These are phyloP conservation scores for Porites evermanni DNA, from an alignment of 92 coral and sea anemone genomes.

Conservation along the genomic window DNA sequence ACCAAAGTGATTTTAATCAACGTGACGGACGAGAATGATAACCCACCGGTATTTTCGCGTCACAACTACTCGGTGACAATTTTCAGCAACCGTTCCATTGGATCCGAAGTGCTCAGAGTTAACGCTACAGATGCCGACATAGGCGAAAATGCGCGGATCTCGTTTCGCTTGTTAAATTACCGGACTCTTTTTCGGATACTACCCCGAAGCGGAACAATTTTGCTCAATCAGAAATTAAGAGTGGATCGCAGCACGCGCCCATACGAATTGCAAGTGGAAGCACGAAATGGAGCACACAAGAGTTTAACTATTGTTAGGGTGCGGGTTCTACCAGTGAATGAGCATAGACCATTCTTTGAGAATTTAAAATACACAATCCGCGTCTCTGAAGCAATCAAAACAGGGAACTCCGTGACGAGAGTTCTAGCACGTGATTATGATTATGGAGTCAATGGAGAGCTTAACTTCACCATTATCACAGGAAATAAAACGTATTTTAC, in stretches of 20 bases:
- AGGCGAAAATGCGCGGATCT: conserved; percentile 67
- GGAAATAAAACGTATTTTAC: conserved; percentile 64
- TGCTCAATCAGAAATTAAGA: conserved; percentile 69
- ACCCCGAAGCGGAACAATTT: conserved; percentile 71
- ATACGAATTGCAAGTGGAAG: conserved; percentile 70
- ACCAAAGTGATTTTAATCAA: conserved; percentile 54
- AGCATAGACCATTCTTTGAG: conserved; percentile 77
- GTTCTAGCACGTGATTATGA: conserved; percentile 77
- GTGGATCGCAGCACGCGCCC: conserved; percentile 49
- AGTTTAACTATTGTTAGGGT: conserved; percentile 46
- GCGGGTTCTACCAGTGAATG: conserved; percentile 73
- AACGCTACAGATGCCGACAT: conserved; percentile 74
- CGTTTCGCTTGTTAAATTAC: conserved; percentile 56
- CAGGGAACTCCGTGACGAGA: conserved; percentile 76
- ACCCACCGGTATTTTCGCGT: conserved; percentile 66
- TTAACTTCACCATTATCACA: conserved; percentile 63
- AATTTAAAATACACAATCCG: conserved; percentile 65
- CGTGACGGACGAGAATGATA: conserved; percentile 78
- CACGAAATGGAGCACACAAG: conserved; percentile 69
- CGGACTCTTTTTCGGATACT: conserved; percentile 71
- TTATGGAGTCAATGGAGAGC: conserved; percentile 66
- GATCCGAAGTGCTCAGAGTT: conserved; percentile 72
- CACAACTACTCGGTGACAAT: conserved; percentile 60
- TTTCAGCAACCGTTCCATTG: conserved; percentile 70
- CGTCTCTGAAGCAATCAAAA: conserved; percentile 83